phyloP scores from a whole-genome alignment of 1,140 invertebrate species.

The Leptopilina boulardi region DNA sequence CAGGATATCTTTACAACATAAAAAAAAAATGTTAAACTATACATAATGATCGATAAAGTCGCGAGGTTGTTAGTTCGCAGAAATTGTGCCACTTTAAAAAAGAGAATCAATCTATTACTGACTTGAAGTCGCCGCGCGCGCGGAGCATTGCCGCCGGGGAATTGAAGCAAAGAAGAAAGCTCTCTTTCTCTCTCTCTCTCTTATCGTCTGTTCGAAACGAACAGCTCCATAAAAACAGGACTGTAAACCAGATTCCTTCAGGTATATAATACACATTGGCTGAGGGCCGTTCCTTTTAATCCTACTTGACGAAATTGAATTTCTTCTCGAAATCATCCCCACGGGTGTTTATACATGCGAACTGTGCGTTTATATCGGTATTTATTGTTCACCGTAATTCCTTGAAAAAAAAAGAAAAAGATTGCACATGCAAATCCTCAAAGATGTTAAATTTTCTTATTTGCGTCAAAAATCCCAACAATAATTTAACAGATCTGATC shows the following conservation, averaged over 20 bases:
- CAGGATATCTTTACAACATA: conserved; percentile 36
- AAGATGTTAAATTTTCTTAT: conserved; percentile 20
- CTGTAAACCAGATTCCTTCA: conserved; percentile 53
- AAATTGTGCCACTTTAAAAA: neutral
- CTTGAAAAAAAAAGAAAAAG: neutral
- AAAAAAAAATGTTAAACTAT: neutral
- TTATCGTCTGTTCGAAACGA: conserved; percentile 36
- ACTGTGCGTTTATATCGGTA: conserved; percentile 29
- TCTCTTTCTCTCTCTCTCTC: neutral
- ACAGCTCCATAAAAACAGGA: conserved; percentile 53
- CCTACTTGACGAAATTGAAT: conserved; percentile 53
- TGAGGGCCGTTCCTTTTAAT: conserved; percentile 47
- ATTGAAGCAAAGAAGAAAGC: conserved; percentile 21
- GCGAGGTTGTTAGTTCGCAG: neutral
- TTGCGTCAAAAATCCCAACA: neutral
- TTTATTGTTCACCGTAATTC: conserved; percentile 7
- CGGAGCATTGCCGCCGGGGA: conserved; percentile 14
- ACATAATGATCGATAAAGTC: neutral
- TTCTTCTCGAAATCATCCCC: conserved; percentile 45
- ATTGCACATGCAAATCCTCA: neutral
- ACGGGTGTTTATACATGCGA: conserved; percentile 32
- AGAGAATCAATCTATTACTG: conserved; percentile 39
- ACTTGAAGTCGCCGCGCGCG: conserved; percentile 35
- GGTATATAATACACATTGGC: conserved; percentile 1
- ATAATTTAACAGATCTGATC: neutral